Percentiles rank a stretch among this genome's conserved stretches.
phyloP scores from a whole-genome alignment of 2,797 vertebrate genomes.

The Microctenopoma lineatum region DNA sequence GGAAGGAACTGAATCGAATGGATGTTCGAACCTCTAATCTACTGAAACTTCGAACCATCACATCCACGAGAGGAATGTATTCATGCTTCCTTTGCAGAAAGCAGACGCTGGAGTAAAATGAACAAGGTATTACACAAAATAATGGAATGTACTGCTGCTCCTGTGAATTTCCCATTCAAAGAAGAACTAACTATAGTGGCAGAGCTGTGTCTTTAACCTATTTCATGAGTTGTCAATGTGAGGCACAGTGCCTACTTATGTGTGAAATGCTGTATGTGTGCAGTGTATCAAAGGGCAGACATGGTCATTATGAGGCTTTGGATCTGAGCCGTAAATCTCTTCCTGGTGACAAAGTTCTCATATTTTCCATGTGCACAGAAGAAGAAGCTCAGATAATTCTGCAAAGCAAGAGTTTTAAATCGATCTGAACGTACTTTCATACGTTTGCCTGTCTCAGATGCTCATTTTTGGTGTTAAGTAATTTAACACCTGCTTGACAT shows the following conservation, averaged over 20 bases:
- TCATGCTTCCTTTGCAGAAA: constrained; percentile 36
- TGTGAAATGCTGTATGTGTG: constrained; percentile 33
- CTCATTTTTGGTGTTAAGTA: constrained; percentile 57
- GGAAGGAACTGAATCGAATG: constrained; percentile 20
- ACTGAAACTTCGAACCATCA: constrained; percentile 31
- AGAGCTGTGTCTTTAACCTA: constrained; percentile 23
- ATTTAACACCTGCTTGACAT: constrained; percentile 75
- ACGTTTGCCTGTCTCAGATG: constrained; percentile 40
- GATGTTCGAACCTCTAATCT: constrained; percentile 39
- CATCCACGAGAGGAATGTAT: constrained; percentile 40
- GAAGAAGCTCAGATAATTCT: constrained; percentile 61
- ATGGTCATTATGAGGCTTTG: constrained; percentile 83
- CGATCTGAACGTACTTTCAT: constrained; percentile 35
- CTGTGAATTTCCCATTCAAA: constrained; percentile 5
- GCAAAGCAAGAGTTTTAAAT: constrained; percentile 51
- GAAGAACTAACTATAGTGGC: not conserved
- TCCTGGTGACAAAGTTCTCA: constrained; percentile 80
- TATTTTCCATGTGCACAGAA: constrained; percentile 79
- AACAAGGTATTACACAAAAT: constrained; percentile 58
- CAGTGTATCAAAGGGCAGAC: constrained; percentile 64
- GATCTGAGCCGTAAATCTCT: constrained; percentile 79
- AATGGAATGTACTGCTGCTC: constrained; percentile 9
- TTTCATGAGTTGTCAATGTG: constrained; percentile 25
- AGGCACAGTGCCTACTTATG: constrained; percentile 42
- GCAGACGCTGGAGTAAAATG: constrained; percentile 52